A percentile compares a stretch with the other conserved stretches of the same genome.
Conservation (phyloP, 2,113 vertebrate species). For the Gallinago paraguaiae region DNA sequence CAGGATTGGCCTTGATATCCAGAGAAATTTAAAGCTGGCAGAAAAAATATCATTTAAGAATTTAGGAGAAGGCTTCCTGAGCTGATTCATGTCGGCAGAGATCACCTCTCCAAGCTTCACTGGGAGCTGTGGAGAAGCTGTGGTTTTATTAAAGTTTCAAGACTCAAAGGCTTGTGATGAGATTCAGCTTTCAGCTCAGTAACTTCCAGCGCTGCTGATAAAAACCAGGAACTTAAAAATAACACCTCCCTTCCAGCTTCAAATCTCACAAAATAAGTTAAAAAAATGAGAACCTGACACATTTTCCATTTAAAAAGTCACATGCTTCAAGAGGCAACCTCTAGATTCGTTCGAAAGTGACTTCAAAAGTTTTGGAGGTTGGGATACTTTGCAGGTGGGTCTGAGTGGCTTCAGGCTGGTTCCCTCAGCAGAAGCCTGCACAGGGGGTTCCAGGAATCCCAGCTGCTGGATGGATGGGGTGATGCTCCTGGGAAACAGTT, state of each 20-base stretch:
- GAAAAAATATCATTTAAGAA: neutral
- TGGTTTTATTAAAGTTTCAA: constrained; percentile 4
- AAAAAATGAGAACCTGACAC: neutral
- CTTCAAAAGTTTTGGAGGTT: neutral
- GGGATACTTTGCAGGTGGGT: neutral
- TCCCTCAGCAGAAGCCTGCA: neutral
- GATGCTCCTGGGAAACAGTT: fast-evolving
- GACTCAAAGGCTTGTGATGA: constrained; percentile 4
- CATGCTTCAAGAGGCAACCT: neutral
- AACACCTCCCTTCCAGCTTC: constrained; percentile 39
- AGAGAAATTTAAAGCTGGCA: neutral
- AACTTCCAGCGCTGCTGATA: neutral
- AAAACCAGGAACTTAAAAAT: constrained; percentile 4
- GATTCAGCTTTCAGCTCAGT: constrained; percentile 26
- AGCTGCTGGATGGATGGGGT: neutral
- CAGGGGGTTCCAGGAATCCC: neutral
- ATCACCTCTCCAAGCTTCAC: neutral
- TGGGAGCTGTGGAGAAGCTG: neutral
- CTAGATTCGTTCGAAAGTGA: neutral
- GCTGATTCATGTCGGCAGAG: neutral
- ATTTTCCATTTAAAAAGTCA: neutral
- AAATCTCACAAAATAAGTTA: neutral
- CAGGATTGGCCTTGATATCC: neutral
- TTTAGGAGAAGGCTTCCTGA: neutral
- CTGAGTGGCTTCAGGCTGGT: neutral